Percentiles rank a stretch among this genome's conserved stretches.
Conservation (phyloP, 1,140 invertebrate species). For the Lepidurus couesii region DNA sequence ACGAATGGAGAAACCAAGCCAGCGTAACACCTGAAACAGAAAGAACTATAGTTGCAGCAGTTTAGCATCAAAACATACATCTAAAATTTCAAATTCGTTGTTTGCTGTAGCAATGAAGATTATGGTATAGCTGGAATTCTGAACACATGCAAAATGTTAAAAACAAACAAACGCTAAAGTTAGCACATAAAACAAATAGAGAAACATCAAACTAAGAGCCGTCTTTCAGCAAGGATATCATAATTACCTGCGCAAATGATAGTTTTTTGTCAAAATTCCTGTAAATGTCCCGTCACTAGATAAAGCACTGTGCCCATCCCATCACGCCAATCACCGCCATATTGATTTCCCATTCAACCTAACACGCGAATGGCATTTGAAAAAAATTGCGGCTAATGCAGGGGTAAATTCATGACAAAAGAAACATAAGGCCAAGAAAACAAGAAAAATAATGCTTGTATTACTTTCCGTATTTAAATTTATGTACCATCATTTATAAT, state of each 20-base stretch:
- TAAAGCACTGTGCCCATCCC: conserved; percentile 20
- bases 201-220: not conserved
- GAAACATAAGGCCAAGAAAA: not conserved
- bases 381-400: not conserved
- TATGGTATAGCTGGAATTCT: not conserved
- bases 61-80: too few species aligned
- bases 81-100: too few species aligned
- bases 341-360: conserved; percentile 12
- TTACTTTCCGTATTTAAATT: too few species aligned
- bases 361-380: conserved; percentile 3
- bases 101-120: too few species aligned
- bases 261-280: not conserved
- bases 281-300: not conserved
- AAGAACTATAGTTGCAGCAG: not conserved
- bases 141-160: conserved; percentile 17
- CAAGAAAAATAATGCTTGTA: not conserved
- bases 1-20: not conserved
- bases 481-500: too few species aligned
- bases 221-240: not conserved
- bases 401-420: not conserved
- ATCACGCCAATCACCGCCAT: conserved; percentile 20
- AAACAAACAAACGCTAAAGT: conserved; percentile 9
- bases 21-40: not conserved
- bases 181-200: not conserved
- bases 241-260: conserved; percentile 4